Base-by-base conservation (phyloP, 2,797 vertebrate species). In the Ambastaia sidthimunki region DNA sequence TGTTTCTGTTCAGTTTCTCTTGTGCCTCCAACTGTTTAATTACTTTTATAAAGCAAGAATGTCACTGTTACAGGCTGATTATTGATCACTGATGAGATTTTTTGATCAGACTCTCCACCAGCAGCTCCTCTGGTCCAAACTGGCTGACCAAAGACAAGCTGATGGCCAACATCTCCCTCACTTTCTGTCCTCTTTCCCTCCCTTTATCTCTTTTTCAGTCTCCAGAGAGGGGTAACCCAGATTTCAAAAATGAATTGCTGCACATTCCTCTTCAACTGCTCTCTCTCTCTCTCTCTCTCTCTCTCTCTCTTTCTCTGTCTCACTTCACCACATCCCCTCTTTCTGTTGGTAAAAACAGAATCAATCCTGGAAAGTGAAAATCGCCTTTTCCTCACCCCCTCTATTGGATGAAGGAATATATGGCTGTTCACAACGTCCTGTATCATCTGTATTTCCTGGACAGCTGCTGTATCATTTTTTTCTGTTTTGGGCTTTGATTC, bases 151-250 rank as follows among this genome's bases (percentile, higher is more conserved):
- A 71, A 18, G 48, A 57, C 13, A 50, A 65, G 57, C 12, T 65
- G 50, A 60, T 75, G 72, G 70, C 71, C 81, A 72, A 15, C n/a
- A 41, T 71, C 67, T 71, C 15, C 16, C 28, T 71, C 47, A 55
- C 76, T 70, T 80, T 81, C 80, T 87, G 83, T 84, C 87, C 86
- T 88, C 85, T 82, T 87, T 87, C 71, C 68, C 84, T 80, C 80
- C 71, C 77, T 84, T 77, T 73, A 82, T 82, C 86, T 87, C 90
- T 88, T 87, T 90, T 86, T 86, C 84, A 86, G 87, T 91, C 94
- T 94, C 93, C 85, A 89, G 93, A 93, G 93, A 94, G 91, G 91
- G 90, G 89, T 94, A 94, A 94, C 94, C 94, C 92, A 94, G 94
- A 93, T 94, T 94, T 94, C 82, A 89, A 92, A 86, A 94, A 93